Evolutionary conservation across 1,140 invertebrate genomes (phyloP).

Genomic region (Wasmannia auropunctata): DNA sequence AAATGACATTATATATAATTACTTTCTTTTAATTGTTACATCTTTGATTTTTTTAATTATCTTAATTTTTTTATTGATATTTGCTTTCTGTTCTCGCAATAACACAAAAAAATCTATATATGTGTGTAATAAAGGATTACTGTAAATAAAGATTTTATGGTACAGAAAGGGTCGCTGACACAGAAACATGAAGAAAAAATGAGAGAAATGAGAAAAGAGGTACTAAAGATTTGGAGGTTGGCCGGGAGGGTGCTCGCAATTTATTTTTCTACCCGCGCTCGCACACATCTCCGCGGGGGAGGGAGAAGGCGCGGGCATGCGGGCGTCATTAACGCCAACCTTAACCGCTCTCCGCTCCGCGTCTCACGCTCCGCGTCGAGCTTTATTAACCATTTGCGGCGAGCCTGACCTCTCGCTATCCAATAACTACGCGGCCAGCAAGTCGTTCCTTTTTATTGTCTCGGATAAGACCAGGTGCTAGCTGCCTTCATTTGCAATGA

Average conservation of each 20-base stretch:
- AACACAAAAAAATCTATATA: neutral
- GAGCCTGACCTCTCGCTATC: slow-evolving; percentile 70
- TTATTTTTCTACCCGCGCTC: slow-evolving; percentile 74
- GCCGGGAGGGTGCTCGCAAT: slow-evolving; percentile 65
- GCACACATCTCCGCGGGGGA: slow-evolving; percentile 39
- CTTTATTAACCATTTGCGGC: slow-evolving; percentile 81
- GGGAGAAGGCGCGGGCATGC: slow-evolving; percentile 71
- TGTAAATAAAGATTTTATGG: neutral
- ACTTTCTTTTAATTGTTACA: neutral
- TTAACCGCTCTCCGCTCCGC: slow-evolving; percentile 74
- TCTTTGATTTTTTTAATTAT: neutral
- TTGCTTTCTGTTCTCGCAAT: neutral
- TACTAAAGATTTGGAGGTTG: slow-evolving; percentile 46
- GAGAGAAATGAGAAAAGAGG: slow-evolving; percentile 19
- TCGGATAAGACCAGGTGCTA: slow-evolving; percentile 68
- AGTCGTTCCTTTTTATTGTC: slow-evolving; percentile 73
- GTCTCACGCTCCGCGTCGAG: slow-evolving; percentile 76
- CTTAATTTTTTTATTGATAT: neutral
- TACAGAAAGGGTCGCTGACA: neutral
- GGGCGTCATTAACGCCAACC: slow-evolving; percentile 83
- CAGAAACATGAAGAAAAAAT: neutral
- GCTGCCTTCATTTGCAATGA: slow-evolving; percentile 68
- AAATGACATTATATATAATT: neutral
- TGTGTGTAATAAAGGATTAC: neutral
- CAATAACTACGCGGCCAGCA: slow-evolving; percentile 64